Conservation (phyloP, 1,140 invertebrate genomes). For the Protaetia brevitarsis region DNA sequence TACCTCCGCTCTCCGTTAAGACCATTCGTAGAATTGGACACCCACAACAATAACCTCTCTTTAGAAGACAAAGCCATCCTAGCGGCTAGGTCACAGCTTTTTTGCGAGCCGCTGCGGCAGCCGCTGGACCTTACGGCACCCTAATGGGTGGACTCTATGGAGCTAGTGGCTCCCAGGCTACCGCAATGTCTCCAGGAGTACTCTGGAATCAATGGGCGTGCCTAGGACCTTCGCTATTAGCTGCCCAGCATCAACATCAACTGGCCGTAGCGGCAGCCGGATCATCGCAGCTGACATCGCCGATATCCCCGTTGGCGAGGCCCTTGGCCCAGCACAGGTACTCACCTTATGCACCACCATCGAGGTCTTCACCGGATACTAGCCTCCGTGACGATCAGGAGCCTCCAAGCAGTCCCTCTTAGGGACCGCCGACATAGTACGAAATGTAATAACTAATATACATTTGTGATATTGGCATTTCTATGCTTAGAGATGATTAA, state of each 20-base stretch:
- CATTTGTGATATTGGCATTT: slow-evolving; percentile 22
- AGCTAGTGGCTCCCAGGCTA: slow-evolving; percentile 48
- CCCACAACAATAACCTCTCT: slow-evolving; percentile 66
- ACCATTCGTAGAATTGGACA: slow-evolving; percentile 66
- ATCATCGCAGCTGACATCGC: slow-evolving; percentile 53
- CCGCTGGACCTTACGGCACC: slow-evolving; percentile 55
- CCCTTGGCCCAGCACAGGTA: slow-evolving; percentile 56
- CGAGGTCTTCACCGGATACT: slow-evolving; percentile 55
- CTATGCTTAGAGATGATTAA: slow-evolving; percentile 14
- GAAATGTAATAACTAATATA: background rate
- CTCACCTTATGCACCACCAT: slow-evolving; percentile 55
- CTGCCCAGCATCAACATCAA: slow-evolving; percentile 47
- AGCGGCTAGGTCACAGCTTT: slow-evolving; percentile 64
- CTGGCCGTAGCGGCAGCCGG: slow-evolving; percentile 45
- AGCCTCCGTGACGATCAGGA: slow-evolving; percentile 50
- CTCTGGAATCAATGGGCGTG: slow-evolving; percentile 63
- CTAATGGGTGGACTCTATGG: slow-evolving; percentile 53
- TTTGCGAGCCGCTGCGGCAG: slow-evolving; percentile 65
- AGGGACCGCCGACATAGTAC: slow-evolving; percentile 29
- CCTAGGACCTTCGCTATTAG: slow-evolving; percentile 53
- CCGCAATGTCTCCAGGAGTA: slow-evolving; percentile 46
- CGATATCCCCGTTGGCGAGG: slow-evolving; percentile 51
- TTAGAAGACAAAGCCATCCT: slow-evolving; percentile 73
- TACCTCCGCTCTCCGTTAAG: slow-evolving; percentile 69
- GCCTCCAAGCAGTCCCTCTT: slow-evolving; percentile 57